Evolutionary conservation across 2,797 vertebrate species (phyloP).

Genomic region (Acropternis orthonyx): DNA sequence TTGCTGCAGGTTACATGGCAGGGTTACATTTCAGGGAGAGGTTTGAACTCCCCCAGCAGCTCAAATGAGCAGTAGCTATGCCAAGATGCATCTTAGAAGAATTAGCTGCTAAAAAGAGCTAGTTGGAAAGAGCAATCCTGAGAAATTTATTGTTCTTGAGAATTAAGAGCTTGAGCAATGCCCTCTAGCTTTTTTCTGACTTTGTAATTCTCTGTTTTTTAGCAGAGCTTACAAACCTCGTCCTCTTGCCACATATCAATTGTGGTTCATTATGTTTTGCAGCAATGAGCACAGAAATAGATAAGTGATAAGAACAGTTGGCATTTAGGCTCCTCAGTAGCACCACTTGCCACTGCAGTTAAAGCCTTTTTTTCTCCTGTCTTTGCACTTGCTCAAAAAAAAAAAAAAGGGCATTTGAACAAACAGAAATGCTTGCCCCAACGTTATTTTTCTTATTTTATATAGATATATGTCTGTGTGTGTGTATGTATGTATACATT

Average conservation of each 20-base stretch:
- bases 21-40: background rate
- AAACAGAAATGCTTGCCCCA: background rate
- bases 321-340: background rate
- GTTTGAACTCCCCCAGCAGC: background rate
- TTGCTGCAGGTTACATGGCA: background rate
- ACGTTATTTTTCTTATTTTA: background rate
- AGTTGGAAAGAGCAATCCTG: background rate
- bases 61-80: background rate
- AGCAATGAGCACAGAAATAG: background rate
- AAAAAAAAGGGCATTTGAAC: background rate
- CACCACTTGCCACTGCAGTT: background rate
- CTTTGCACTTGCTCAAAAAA: background rate
- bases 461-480: no score
- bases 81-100: background rate
- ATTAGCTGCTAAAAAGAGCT: background rate
- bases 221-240: conserved; percentile 9
- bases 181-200: conserved; percentile 12
- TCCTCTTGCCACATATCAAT: background rate
- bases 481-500: rapidly evolving
- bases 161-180: background rate
- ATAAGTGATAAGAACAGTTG: background rate
- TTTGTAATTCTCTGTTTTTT: background rate
- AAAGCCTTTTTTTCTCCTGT: background rate
- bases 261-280: background rate
- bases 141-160: background rate